phyloP scores from a whole-genome alignment of 2,888 invertebrate genomes.

The Spicauda simplicius region DNA sequence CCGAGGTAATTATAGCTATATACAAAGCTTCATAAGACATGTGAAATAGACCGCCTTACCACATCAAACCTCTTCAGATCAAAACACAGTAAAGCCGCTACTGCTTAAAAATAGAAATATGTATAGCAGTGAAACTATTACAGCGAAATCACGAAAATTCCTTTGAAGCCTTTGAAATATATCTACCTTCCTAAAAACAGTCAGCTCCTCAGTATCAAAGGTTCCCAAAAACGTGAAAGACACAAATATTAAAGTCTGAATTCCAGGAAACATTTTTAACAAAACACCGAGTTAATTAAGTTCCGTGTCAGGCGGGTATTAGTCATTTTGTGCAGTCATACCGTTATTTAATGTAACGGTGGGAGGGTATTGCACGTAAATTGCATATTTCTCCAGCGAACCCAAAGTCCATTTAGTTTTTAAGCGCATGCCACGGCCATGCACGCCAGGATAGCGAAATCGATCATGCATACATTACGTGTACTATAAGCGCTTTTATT shows the following conservation, averaged over 20 bases:
- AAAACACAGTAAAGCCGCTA: too few relatives aligned
- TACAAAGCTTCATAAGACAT: too few relatives aligned
- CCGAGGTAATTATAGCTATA: too few relatives aligned
- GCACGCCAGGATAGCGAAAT: slow-evolving; percentile 20
- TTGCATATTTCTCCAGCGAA: slow-evolving; percentile 38
- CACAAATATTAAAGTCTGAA: slow-evolving; percentile 16
- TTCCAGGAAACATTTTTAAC: slow-evolving; percentile 18
- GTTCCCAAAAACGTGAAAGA: not conserved
- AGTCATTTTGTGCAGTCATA: slow-evolving; percentile 39
- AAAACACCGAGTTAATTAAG: slow-evolving; percentile 38
- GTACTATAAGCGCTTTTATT: too few relatives aligned
- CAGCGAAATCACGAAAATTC: too few relatives aligned
- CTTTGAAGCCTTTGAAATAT: too few relatives aligned
- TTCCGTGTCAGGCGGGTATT: slow-evolving; percentile 40
- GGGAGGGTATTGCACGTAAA: slow-evolving; percentile 40
- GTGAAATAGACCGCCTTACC: too few relatives aligned
- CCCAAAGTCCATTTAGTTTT: slow-evolving; percentile 37
- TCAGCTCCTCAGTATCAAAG: too few relatives aligned
- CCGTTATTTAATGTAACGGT: slow-evolving; percentile 36
- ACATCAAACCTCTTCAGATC: too few relatives aligned
- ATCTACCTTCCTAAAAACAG: too few relatives aligned
- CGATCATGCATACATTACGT: slow-evolving; percentile 13
- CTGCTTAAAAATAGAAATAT: too few relatives aligned
- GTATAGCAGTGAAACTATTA: too few relatives aligned
- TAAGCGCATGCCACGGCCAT: slow-evolving; percentile 32